phyloP scores from a whole-genome alignment of 2,113 vertebrate species.

The Grallaria varia region DNA sequence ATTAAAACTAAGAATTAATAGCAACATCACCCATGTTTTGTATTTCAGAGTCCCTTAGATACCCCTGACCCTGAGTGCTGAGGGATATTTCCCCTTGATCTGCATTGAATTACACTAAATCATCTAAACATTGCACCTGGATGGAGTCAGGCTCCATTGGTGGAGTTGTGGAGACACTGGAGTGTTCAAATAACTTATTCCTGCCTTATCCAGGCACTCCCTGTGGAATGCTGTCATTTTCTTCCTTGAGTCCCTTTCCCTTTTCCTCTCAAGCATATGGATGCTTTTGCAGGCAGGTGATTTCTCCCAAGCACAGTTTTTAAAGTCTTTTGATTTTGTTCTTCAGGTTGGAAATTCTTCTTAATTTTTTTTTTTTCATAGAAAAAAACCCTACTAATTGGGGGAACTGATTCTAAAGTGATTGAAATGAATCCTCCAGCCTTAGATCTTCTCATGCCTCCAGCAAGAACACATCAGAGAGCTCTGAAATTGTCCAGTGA shows the following conservation, averaged over 20 bases:
- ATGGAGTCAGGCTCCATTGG: neutral
- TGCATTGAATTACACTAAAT: neutral
- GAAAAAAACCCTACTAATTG: neutral
- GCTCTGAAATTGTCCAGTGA: neutral
- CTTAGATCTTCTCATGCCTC: slow-evolving; percentile 1
- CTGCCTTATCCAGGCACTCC: neutral
- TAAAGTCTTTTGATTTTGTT: neutral
- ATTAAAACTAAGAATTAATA: neutral
- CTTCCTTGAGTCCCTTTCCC: neutral
- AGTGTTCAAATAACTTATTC: neutral
- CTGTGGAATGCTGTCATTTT: neutral
- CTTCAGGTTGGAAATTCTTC: neutral
- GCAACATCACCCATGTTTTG: neutral
- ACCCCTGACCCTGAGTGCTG: neutral
- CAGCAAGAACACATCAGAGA: neutral
- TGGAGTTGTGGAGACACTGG: neutral
- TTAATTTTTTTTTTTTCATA: neutral
- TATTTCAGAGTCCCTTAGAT: neutral
- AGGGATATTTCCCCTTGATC: neutral
- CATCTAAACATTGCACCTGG: neutral
- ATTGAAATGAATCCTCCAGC: neutral
- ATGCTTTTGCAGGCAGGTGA: neutral
- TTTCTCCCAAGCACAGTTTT: neutral
- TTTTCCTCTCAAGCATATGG: neutral
- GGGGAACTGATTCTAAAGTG: neutral